A percentile compares a stretch with the other conserved stretches of the same genome.
Conservation (phyloP, 2,113 vertebrate genomes). For the Nyctereutes procyonoides region DNA sequence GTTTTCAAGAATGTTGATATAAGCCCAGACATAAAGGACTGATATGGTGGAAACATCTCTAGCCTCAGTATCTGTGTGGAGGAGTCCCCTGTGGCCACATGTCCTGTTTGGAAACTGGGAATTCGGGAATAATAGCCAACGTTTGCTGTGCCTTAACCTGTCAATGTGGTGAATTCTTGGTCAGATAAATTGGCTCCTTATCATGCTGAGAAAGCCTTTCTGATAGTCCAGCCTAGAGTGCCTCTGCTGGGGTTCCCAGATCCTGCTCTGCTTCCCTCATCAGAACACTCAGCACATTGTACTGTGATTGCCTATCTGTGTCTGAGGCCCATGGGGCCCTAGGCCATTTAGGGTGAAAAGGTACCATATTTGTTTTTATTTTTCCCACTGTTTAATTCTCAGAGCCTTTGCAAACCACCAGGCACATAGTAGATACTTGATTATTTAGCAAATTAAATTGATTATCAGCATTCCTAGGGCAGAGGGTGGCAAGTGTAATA, state of each 20-base stretch:
- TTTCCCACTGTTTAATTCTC: not conserved
- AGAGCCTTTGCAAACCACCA: not conserved
- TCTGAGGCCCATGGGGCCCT: not conserved
- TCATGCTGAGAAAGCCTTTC: not conserved
- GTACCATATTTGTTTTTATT: not conserved
- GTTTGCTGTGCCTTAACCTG: not conserved
- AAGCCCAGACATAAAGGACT: not conserved
- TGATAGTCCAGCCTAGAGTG: not conserved
- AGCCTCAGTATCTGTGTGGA: not conserved
- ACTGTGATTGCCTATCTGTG: not conserved
- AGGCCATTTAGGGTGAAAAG: not conserved
- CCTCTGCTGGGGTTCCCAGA: not conserved
- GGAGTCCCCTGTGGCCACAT: not conserved
- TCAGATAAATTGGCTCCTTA: not conserved
- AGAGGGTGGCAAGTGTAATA: not conserved
- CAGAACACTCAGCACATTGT: not conserved
- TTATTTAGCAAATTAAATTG: constrained; percentile 8
- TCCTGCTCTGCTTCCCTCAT: not conserved
- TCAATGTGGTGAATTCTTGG: not conserved
- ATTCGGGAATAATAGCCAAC: not conserved
- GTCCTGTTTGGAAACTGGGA: not conserved
- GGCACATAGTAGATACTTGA: not conserved
- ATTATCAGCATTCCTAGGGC: not conserved
- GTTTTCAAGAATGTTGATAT: not conserved
- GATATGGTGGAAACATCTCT: not conserved